Evolutionary conservation across 1,140 invertebrate genomes (phyloP), one percentile per base, ranked within the genome.

Genomic region (roundworm (Caenorhabditis elegans)): DNA sequence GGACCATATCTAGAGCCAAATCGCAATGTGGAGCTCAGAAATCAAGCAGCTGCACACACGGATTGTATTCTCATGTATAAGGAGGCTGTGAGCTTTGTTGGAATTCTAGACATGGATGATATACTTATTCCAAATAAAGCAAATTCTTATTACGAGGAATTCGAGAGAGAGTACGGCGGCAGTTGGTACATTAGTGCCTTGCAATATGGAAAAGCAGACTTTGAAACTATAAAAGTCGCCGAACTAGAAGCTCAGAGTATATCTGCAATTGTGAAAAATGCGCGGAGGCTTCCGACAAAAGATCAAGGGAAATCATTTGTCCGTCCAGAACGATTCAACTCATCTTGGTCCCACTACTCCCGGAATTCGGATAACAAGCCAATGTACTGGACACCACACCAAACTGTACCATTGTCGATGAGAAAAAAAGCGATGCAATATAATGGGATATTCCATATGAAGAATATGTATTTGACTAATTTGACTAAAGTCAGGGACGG

Each of bases 31-130:
- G 80, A 81, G 22, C 46, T 81, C 4, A n/a, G 80, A 46, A 76
- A 76, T 24, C 80, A 81, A 76, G 80, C 80, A n/a, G 60, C 80
- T 36, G 80, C 80, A 17, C 80, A 81, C 15, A 81, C 80, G n/a
- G 80, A 81, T 26, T 81, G 80, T 53, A 19, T 81, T 24, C 47
- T 81, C 4, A 48, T 47, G 46, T 76, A 81, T n/a, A 81, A 81
- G 24, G 78, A 70, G 39, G 15, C 60, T 1, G 60, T 43, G 0
- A 70, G 60, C 13, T 70, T 70, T 70, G 34, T 70, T 70, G 60
- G 60, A 22, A 39, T 70, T 70, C 31, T 70, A 6, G 60, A 70
- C 13, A 70, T 70, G 60, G 60, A 70, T 70, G 60, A 70, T 22
- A 70, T 70, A 19, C 10, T 70, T 15, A 70, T 70, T 70, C 60